These are phyloP conservation scores for Gymnopithys bicolor DNA, from an alignment of 2,797 vertebrate genomes.

Conservation along the genomic window DNA sequence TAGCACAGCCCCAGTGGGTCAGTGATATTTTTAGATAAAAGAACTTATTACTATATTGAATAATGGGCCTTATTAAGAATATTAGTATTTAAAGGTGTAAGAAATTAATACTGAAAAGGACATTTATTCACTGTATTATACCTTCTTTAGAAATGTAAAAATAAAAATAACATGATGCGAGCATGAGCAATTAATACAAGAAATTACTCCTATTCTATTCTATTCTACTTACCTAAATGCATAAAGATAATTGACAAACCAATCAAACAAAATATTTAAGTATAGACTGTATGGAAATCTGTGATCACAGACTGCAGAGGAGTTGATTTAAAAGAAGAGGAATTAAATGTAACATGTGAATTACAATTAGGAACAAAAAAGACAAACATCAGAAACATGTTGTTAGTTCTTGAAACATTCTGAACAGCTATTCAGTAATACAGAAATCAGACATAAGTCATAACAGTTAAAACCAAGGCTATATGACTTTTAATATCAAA, in stretches of 20 bases:
- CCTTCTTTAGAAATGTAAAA: not conserved
- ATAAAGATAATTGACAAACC: not conserved
- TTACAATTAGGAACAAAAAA: not conserved
- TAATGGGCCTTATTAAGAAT: not conserved
- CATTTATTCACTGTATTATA: not conserved
- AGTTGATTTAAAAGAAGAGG: not conserved
- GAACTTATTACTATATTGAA: not conserved
- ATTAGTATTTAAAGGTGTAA: not conserved
- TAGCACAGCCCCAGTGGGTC: not conserved
- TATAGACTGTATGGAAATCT: not conserved
- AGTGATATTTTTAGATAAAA: not conserved
- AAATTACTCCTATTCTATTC: not conserved
- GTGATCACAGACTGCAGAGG: not conserved
- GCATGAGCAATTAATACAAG: not conserved
- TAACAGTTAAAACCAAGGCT: not conserved
- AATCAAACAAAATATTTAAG: not conserved
- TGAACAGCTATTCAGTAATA: not conserved
- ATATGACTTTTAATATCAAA: not conserved
- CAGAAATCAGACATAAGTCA: not conserved
- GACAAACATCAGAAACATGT: not conserved
- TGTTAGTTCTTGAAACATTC: not conserved
- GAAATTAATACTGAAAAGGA: not conserved
- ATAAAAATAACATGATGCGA: not conserved
- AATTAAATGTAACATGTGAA: not conserved
- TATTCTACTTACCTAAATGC: not conserved